These are phyloP conservation scores for Drosophila melanocephala DNA, from an alignment of 2,888 invertebrate species.

Conservation along the genomic window DNA sequence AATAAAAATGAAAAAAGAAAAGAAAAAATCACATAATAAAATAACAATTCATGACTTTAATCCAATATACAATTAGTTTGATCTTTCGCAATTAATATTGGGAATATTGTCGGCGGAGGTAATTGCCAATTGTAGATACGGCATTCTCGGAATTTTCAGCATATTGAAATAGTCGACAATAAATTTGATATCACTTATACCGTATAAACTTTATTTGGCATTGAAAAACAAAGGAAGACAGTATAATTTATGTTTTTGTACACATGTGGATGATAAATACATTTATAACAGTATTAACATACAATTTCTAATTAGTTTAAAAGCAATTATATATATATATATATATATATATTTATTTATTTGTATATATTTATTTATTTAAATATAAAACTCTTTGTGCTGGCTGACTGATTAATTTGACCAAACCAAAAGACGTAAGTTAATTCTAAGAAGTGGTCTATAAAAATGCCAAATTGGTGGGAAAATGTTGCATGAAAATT, in stretches of 20 bases:
- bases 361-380: slow-evolving; percentile 8
- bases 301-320: slow-evolving; percentile 23
- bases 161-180: background rate
- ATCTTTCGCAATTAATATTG: slow-evolving; percentile 9
- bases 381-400: slow-evolving; percentile 3
- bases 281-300: slow-evolving; percentile 40
- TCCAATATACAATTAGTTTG: slow-evolving; percentile 29
- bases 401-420: background rate
- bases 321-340: slow-evolving; percentile 14
- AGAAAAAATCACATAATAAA: slow-evolving; percentile 42
- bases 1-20: slow-evolving; percentile 19
- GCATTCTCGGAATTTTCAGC: background rate
- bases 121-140: background rate
- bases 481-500: background rate
- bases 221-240: slow-evolving; percentile 24
- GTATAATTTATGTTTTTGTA: slow-evolving; percentile 19
- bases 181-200: slow-evolving; percentile 15
- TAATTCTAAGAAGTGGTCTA: background rate
- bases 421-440: background rate
- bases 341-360: slow-evolving; percentile 12
- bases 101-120: background rate
- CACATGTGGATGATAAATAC: slow-evolving; percentile 27
- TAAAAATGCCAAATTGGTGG: background rate
- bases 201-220: slow-evolving; percentile 38
- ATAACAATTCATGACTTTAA: slow-evolving; percentile 55